Evolutionary conservation across 2,888 invertebrate species (phyloP), one percentile per base, ranked within the genome.

Genomic region (Acanthosepion pharaonis): DNA sequence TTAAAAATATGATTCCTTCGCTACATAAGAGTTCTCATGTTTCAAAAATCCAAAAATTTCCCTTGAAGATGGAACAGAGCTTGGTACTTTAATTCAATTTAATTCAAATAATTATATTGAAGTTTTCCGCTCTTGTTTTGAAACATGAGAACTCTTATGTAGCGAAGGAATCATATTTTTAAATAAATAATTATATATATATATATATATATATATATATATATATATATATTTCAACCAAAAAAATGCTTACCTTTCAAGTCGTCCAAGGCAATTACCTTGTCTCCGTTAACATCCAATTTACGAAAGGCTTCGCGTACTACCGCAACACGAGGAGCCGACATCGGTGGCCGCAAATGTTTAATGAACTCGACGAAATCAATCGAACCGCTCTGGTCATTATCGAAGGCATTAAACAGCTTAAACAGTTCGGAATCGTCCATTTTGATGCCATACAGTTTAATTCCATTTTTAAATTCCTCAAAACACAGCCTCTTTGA

Each of bases 361-460:
- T 95, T 92, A 94, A 97, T 96, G 94, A 97, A 96, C 95, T 97
- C 97, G 33, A 95, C 95, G 95, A 97, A 97, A 94, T 97, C 97
- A 64, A 97, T 96, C 33, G 95, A 95, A 23, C 95, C 95, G 94
- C 96, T 96, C 25, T 95, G 95, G 95, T 97, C 97, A 91, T 95
- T 96, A 95, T 97, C 97, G 94, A 97, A 96, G 0, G 96, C 95
- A 8, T 95, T 94, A 95, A 97, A 97, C 51, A 97, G 95, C 23
- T 95, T 92, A 18, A 95, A 95, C n/a, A 97, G 94, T 15, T 97
- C 96, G 5, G 96, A 95, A 91, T 96, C 96, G n/a, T 95, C 95
- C 55, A 95, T 94, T n/a, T 95, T 94, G 18, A 97, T 94, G 28
- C 96, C 96, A 94, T 95, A 97, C 25, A 91, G 94, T 92, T 95